Evolutionary conservation across 1,140 invertebrate species (phyloP).

Genomic region (Phymorhynchus buccinoides): DNA sequence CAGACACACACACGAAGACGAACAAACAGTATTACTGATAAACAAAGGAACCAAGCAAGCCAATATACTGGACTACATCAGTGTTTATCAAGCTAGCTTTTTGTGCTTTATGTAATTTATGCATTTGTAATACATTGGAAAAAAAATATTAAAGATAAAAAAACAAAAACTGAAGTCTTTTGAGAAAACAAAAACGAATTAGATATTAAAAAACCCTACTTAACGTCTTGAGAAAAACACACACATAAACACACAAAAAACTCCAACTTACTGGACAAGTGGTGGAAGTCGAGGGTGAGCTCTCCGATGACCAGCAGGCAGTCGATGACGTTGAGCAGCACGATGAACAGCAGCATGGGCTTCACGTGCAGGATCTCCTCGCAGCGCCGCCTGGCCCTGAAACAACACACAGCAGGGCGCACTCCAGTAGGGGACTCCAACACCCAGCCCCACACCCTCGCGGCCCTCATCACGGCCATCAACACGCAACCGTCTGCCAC

Average conservation of each 20-base stretch:
- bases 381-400: constrained; percentile 51
- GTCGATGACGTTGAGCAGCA: constrained; percentile 60
- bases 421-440: background rate
- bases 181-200: background rate
- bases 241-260: too few species aligned
- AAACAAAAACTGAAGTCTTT: background rate
- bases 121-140: too few species aligned
- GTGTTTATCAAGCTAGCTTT: too few species aligned
- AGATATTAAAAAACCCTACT: background rate
- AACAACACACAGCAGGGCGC: too few species aligned
- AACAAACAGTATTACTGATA: too few species aligned
- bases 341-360: constrained; percentile 53
- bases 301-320: constrained; percentile 58
- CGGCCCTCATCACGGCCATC: background rate
- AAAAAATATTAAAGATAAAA: background rate
- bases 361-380: constrained; percentile 56
- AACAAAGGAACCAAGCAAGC: too few species aligned
- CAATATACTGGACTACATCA: too few species aligned
- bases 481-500: too few species aligned
- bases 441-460: background rate
- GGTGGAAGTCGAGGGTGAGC: constrained; percentile 60
- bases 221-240: too few species aligned
- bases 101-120: too few species aligned
- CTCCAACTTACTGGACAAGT: constrained; percentile 56
- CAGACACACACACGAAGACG: too few species aligned